Base-by-base conservation (phyloP, 2,888 invertebrate genomes). In the Spodoptera littoralis region DNA sequence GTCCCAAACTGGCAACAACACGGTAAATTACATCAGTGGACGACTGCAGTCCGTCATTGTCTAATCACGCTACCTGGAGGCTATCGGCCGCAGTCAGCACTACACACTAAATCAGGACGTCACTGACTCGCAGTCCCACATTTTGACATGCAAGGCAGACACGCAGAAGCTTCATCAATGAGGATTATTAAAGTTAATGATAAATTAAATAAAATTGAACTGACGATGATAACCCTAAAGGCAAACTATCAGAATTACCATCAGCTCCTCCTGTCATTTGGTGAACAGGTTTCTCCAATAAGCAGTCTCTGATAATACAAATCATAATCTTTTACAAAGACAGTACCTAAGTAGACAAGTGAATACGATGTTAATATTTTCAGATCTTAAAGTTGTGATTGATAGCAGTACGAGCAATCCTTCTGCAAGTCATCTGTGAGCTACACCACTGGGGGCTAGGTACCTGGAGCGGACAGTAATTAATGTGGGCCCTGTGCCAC, bases 391-490 rank as follows among this genome's bases (percentile, higher is more conserved):
- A 9, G 36, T 36, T 36, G 4, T 47, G 41, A 70, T 55, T 54
- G 13, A 64, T 64, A 36, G 27, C 24, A 27, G 13, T 42, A 45
- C 30, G 8, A 61, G 36, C 50, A 46, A 41, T 42, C 60, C 70
- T 72, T 75, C 76, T 72, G 71, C 70, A 74, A 76, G 75, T 77
- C 70, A 72, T 79, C 63, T 77, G 73, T 63, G 66, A 57, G 64
- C 52, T 73, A 87, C 89, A 87, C 88, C 88, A 36, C 36, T 36
- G 9, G 36, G 36, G 36, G 46, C 53, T 88, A 86, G 88, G 87
- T 82, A 85, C 87, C 82, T 82, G 88, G 83, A 57, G 81, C 82
- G 86, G 86, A 92, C 89, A 88, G 92, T 92, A 93, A 93, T 93
- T 92, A 92, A 93, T 93, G 91, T 90, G 82, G 57, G 61, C 76